Conservation (phyloP, 2,888 invertebrate genomes). For the Adineta ricciae region DNA sequence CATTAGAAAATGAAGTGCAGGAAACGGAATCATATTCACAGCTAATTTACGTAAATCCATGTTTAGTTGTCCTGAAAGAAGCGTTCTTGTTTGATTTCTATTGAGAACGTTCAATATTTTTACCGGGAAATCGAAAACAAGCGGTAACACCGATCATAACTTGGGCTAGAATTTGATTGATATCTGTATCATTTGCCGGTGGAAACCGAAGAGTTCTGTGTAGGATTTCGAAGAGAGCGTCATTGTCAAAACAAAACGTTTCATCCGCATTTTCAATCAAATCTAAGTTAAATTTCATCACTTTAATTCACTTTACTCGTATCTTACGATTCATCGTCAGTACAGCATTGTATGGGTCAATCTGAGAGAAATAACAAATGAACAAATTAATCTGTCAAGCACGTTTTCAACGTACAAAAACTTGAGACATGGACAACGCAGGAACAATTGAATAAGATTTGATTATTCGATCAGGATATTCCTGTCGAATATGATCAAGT, state of each 20-base stretch:
- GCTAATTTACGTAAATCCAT: conserved; percentile 25
- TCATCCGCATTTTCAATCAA: conserved; percentile 17
- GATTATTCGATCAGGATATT: conserved; percentile 61
- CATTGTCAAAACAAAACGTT: conserved; percentile 17
- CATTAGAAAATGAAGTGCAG: not conserved
- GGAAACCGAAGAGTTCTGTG: not conserved
- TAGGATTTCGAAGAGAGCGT: not conserved
- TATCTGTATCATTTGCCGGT: not conserved
- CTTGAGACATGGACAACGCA: conserved; percentile 58
- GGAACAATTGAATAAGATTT: conserved; percentile 86
- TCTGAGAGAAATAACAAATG: not conserved
- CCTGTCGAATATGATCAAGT: conserved; percentile 89
- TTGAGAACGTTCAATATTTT: not conserved
- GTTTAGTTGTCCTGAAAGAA: conserved; percentile 25
- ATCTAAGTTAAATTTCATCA: not conserved
- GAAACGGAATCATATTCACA: not conserved
- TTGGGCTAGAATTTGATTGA: not conserved
- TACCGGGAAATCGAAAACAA: conserved; percentile 69
- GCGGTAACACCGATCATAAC: conserved; percentile 55
- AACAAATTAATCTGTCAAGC: too few relatives aligned
- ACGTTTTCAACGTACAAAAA: too few relatives aligned
- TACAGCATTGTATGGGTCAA: conserved; percentile 17
- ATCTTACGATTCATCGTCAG: not conserved
- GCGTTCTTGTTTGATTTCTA: not conserved
- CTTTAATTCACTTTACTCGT: not conserved